phyloP scores from a whole-genome alignment of 2,113 vertebrate species.

The Chaenocephalus aceratus region DNA sequence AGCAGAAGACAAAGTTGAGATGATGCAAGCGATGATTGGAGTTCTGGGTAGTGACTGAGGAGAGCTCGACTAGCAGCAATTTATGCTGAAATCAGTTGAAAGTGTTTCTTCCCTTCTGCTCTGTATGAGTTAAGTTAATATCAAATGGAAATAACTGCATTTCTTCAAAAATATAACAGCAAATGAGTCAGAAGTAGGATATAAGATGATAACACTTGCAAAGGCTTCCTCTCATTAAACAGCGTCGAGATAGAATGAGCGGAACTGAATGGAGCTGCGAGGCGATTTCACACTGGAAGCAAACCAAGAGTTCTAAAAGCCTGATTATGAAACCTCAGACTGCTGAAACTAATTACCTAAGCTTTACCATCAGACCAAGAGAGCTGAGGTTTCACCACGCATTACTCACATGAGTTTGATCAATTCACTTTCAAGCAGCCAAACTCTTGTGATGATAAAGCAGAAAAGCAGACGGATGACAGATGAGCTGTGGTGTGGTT shows the following conservation, averaged over 20 bases:
- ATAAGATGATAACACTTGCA: constrained; percentile 4
- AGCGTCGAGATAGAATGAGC: constrained; percentile 20
- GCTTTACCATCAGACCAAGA: constrained; percentile 23
- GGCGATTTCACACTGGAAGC: constrained; percentile 36
- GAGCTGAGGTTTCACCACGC: constrained; percentile 24
- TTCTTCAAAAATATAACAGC: constrained; percentile 22
- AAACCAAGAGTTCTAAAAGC: constrained; percentile 14
- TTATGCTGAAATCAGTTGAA: not conserved
- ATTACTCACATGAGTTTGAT: constrained; percentile 37
- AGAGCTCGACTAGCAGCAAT: constrained; percentile 6
- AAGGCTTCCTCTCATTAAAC: constrained; percentile 18
- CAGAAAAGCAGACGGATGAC: constrained; percentile 4
- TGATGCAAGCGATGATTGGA: not conserved
- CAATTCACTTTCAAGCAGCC: not conserved
- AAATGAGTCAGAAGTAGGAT: constrained; percentile 25
- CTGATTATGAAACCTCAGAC: constrained; percentile 29
- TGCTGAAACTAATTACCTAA: constrained; percentile 41
- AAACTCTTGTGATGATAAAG: not conserved
- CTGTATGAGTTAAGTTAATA: not conserved
- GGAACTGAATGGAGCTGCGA: constrained; percentile 22
- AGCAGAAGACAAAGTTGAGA: constrained; percentile 16
- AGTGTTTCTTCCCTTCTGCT: not conserved
- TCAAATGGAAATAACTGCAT: constrained; percentile 9
- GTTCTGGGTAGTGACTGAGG: not conserved
- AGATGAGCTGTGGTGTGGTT: not conserved